These are phyloP conservation scores for Drosophila varians DNA, from an alignment of 1,140 invertebrate genomes.

Conservation along the genomic window DNA sequence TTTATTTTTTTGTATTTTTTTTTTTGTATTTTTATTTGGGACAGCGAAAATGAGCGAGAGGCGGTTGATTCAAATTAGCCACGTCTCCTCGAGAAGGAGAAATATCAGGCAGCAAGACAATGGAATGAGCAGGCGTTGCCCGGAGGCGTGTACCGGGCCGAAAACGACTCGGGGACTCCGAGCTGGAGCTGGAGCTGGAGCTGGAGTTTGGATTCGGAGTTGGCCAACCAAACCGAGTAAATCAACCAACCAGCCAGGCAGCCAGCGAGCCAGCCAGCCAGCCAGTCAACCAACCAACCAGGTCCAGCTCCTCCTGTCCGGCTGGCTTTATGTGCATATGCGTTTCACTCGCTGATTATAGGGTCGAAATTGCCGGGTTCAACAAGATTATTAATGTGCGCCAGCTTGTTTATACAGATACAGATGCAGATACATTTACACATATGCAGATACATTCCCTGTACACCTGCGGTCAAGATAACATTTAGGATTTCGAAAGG, in stretches of 20 bases:
- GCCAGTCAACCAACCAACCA: constrained; percentile 56
- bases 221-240: constrained; percentile 18
- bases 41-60: constrained; percentile 80
- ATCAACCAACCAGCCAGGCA: constrained; percentile 40
- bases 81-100: constrained; percentile 66
- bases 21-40: constrained; percentile 44
- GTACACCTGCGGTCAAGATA: constrained; percentile 23
- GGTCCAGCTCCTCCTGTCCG: constrained; percentile 33
- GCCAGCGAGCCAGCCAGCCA: constrained; percentile 57
- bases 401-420: constrained; percentile 62
- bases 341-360: constrained; percentile 80
- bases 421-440: constrained; percentile 22
- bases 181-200: constrained; percentile 18
- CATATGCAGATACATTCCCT: constrained; percentile 4
- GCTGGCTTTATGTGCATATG: constrained; percentile 75
- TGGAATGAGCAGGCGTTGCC: constrained; percentile 77
- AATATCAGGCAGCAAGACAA: constrained; percentile 75
- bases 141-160: constrained; percentile 74
- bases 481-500: background rate
- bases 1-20: background rate
- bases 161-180: constrained; percentile 32
- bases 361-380: constrained; percentile 79
- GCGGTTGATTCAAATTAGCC: constrained; percentile 81
- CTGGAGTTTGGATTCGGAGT: constrained; percentile 20
- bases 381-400: constrained; percentile 81